Conservation (phyloP, 2,888 invertebrate genomes). For the Eristalinus aeneus region DNA sequence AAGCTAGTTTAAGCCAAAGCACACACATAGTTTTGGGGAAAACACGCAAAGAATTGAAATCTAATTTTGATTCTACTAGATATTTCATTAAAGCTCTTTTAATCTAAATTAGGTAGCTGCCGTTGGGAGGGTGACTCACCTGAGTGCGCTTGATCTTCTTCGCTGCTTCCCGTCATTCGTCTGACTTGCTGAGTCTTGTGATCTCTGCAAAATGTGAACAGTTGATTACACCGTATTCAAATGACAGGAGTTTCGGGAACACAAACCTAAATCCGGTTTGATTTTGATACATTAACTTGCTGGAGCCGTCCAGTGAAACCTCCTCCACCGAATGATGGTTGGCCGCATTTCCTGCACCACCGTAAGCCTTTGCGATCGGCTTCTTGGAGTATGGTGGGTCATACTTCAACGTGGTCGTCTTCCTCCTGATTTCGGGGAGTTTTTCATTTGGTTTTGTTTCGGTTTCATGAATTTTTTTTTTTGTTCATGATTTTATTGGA, state of each 20-base stretch:
- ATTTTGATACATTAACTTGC: constrained; percentile 91
- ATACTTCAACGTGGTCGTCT: constrained; percentile 93
- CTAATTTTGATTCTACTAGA: background rate
- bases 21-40: constrained; percentile 53
- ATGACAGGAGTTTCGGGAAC: constrained; percentile 72
- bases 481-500: constrained; percentile 33
- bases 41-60: constrained; percentile 57
- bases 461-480: constrained; percentile 49
- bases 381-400: constrained; percentile 94
- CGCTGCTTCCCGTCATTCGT: constrained; percentile 86
- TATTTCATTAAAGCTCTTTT: background rate
- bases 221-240: background rate
- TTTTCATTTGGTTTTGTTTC: constrained; percentile 74
- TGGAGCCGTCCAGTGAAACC: constrained; percentile 89
- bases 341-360: constrained; percentile 83
- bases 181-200: constrained; percentile 90
- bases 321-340: constrained; percentile 90
- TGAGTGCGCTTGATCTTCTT: constrained; percentile 89
- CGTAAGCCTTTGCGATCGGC: constrained; percentile 87
- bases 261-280: constrained; percentile 85
- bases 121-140: constrained; percentile 82
- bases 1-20: constrained; percentile 49
- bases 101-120: background rate
- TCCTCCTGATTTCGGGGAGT: constrained; percentile 85
- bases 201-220: constrained; percentile 83